A percentile compares a stretch with the other conserved stretches of the same genome.
Conservation (phyloP, 2,113 vertebrate genomes). For the Nothocercus julius region DNA sequence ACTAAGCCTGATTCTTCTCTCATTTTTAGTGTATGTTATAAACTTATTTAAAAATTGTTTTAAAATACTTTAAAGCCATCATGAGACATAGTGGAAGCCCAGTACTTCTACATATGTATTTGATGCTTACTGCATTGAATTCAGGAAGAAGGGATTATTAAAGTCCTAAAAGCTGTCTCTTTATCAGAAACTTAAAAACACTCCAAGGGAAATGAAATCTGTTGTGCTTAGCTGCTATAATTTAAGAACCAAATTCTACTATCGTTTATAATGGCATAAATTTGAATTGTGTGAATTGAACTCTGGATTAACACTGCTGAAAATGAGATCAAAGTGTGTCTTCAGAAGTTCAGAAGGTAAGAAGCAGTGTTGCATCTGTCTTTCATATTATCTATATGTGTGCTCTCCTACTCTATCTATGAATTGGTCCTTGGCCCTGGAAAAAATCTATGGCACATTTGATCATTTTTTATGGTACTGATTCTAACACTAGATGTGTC, state of each 20-base stretch:
- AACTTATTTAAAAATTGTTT: conserved; percentile 1
- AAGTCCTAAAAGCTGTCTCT: conserved; percentile 47
- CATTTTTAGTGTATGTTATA: background rate
- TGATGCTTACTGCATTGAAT: conserved; percentile 7
- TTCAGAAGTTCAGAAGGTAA: background rate
- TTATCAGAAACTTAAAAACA: conserved; percentile 50
- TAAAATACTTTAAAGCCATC: conserved; percentile 6
- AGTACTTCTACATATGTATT: background rate
- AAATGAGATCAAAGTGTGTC: conserved; percentile 33
- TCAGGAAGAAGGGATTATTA: conserved; percentile 25
- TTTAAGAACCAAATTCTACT: conserved; percentile 20
- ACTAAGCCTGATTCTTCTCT: background rate
- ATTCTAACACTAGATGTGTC: background rate
- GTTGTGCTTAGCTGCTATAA: conserved; percentile 40
- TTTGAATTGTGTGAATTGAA: conserved; percentile 52
- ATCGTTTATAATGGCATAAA: conserved; percentile 9
- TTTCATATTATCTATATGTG: background rate
- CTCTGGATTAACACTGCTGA: conserved; percentile 10
- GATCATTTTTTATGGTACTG: background rate
- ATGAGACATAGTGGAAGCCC: background rate
- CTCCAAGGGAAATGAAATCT: conserved; percentile 51
- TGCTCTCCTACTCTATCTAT: background rate
- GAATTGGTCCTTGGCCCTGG: background rate
- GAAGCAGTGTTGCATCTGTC: background rate
- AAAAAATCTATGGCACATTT: background rate